These are phyloP conservation scores for Drosophila monieri DNA, from an alignment of 2,888 invertebrate genomes.

Conservation along the genomic window DNA sequence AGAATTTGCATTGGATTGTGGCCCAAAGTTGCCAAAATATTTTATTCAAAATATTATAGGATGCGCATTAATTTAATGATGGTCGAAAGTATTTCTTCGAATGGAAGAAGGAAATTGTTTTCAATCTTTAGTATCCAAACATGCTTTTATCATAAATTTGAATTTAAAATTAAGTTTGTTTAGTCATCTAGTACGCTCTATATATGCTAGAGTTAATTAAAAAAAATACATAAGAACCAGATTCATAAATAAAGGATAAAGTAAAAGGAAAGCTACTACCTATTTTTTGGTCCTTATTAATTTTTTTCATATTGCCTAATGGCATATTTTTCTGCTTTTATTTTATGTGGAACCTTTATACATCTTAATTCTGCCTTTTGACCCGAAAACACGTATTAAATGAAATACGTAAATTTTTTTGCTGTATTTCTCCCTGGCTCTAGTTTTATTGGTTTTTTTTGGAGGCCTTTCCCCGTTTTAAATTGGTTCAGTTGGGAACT, in stretches of 20 bases:
- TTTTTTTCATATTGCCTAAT: too few relatives aligned
- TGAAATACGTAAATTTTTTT: not conserved
- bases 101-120: too few relatives aligned
- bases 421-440: not conserved
- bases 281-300: too few relatives aligned
- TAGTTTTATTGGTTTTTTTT: not conserved
- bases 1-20: constrained; percentile 2
- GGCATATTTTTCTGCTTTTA: too few relatives aligned
- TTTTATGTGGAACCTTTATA: not conserved
- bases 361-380: not conserved
- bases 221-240: too few relatives aligned
- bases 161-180: too few relatives aligned
- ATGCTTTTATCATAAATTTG: too few relatives aligned
- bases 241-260: too few relatives aligned
- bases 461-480: not conserved
- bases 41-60: not conserved
- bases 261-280: too few relatives aligned
- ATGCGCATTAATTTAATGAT: not conserved
- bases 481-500: constrained; percentile 8
- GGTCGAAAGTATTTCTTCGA: not conserved
- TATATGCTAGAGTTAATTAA: too few relatives aligned
- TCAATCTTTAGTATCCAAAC: too few relatives aligned
- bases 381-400: not conserved
- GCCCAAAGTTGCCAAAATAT: not conserved
- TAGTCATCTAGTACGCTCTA: too few relatives aligned